Base-by-base conservation (phyloP, 2,888 invertebrate genomes). In the Macaria liturata region DNA sequence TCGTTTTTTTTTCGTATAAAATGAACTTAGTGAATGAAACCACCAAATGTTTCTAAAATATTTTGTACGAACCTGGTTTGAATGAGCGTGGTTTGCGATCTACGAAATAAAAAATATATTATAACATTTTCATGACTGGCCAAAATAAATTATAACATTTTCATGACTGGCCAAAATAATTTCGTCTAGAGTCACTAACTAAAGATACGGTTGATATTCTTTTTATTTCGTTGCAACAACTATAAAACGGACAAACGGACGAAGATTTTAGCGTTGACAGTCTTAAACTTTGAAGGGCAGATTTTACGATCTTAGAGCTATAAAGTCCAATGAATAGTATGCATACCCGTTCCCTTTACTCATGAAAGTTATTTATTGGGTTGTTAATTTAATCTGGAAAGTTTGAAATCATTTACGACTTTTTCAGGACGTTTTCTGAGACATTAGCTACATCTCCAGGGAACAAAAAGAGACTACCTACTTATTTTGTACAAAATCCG, bases 211-310 rank as follows among this genome's bases (percentile, higher is more conserved):
- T 64, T 70, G 74, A 68, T 70, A 64, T 67, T 70, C 64, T 64
- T 72, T 75, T 75, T 71, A 71, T 75, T 71, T 57, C 30, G 61
- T 61, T 68, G 62, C 68, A 71, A 57, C 61, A 69, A 66, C 68
- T 67, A 67, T 72, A 61, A 74, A 68, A 70, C 66, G 65, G 62
- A 64, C 55, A 67, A 70, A 69, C 64, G 63, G 63, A 64, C 62
- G 67, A 62, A 66, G 64, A 62, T 46, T 57, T 51, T 46, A 55
- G 52, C 54, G 43, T 32, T 47, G 59, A 59, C 54, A 55, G 55
- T 46, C 52, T 60, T 56, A 52, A 56, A 60, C 40, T 60, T 60
- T 56, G 59, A 56, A 60, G 59, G 59, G 59, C 52, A 40, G 52
- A 8, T 53, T 60, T 60, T 56, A 60, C 59, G 59, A 60, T 55